Evolutionary conservation across 2,113 vertebrate genomes (phyloP).

Genomic region (Stegostoma tigrinum): DNA sequence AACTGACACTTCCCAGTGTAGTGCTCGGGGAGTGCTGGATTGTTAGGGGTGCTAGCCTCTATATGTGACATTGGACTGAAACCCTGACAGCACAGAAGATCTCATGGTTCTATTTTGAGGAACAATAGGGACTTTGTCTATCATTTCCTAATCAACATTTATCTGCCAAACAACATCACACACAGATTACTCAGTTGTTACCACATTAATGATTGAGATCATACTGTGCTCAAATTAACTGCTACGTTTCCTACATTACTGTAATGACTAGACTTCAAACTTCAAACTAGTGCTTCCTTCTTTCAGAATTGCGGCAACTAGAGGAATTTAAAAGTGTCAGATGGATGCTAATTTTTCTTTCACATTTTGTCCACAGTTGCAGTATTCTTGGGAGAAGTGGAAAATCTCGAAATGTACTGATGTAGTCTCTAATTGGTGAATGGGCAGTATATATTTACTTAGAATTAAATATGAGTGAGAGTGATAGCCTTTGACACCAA

Average conservation of each 20-base stretch:
- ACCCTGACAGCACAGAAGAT: neutral
- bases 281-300: too few species aligned
- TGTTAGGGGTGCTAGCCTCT: neutral
- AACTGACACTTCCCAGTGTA: neutral
- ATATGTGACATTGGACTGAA: neutral
- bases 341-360: too few species aligned
- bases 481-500: too few species aligned
- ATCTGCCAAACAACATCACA: neutral
- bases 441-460: neutral
- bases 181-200: neutral
- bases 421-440: neutral
- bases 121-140: neutral
- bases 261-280: too few species aligned
- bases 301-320: too few species aligned
- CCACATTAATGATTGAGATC: neutral
- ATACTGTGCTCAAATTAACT: neutral
- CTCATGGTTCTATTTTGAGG: neutral
- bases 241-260: too few species aligned
- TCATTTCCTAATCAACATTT: neutral
- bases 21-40: neutral
- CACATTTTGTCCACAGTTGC: neutral
- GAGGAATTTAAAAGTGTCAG: too few species aligned
- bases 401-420: neutral
- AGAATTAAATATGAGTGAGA: too few species aligned
- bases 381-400: neutral